Evolutionary conservation across 2,113 vertebrate genomes (phyloP).

Genomic region (Daphoenositta chrysoptera): DNA sequence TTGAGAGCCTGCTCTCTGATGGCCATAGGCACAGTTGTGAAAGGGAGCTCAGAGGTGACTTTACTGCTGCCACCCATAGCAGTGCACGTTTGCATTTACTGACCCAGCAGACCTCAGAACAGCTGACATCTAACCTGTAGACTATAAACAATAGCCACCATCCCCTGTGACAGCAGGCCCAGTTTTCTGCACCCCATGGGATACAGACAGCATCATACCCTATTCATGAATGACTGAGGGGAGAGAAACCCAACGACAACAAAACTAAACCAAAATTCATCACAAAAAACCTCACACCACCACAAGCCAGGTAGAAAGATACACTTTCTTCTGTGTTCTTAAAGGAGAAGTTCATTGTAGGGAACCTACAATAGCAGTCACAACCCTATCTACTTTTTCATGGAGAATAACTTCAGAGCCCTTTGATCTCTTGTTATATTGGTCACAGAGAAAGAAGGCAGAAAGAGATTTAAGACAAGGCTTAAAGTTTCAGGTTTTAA

Average conservation of each 20-base stretch:
- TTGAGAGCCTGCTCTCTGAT: neutral
- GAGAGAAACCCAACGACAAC: neutral
- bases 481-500: neutral
- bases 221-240: neutral
- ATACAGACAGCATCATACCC: neutral
- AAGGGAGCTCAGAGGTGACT: neutral
- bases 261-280: neutral
- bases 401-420: neutral
- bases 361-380: neutral
- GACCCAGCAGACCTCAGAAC: neutral
- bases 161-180: neutral
- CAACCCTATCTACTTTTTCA: neutral
- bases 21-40: neutral
- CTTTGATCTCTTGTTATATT: neutral
- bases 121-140: accelerated
- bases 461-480: neutral
- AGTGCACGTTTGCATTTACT: accelerated
- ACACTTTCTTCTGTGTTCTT: neutral
- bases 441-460: neutral
- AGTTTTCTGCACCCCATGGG: too few relatives aligned
- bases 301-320: neutral
- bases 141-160: accelerated
- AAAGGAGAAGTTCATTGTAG: neutral
- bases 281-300: neutral
- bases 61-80: neutral